Conservation (phyloP, 2,113 vertebrate genomes). For the Ageneiosus marmoratus region DNA sequence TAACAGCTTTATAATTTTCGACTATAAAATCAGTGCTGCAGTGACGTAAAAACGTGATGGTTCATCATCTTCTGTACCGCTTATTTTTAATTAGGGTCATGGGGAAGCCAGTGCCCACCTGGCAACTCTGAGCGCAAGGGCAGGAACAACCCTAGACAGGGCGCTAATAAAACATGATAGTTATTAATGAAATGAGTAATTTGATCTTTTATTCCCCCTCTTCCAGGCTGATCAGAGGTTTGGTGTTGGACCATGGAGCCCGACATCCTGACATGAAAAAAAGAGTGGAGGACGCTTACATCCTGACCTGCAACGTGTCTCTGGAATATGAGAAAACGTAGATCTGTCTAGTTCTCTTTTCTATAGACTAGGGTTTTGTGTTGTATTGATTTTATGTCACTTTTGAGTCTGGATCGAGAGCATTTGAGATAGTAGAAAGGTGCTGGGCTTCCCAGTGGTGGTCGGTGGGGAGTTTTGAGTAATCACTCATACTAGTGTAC, state of each 20-base stretch:
- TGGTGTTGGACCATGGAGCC: constrained; percentile 95
- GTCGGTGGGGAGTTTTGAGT: too few species aligned
- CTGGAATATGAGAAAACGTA: constrained; percentile 96
- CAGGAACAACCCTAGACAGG: too few species aligned
- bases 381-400: neutral
- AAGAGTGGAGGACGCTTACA: constrained; percentile 88
- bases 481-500: too few species aligned
- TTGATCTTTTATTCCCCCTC: neutral
- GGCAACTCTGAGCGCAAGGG: too few species aligned
- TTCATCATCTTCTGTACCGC: too few species aligned
- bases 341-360: constrained; percentile 48
- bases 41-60: neutral
- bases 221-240: constrained; percentile 79
- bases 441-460: neutral
- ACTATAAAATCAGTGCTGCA: neutral
- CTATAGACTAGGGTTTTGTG: neutral
- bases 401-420: neutral
- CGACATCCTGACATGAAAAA: constrained; percentile 98
- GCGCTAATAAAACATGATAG: too few species aligned
- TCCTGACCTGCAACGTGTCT: constrained; percentile 94
- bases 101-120: too few species aligned
- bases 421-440: neutral
- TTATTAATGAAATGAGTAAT: neutral
- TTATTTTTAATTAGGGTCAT: too few species aligned
- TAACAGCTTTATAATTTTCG: neutral